Percentiles rank a stretch among this genome's conserved stretches.
Conservation (phyloP, 1,140 invertebrate genomes). For the Harlomillsia oculata region DNA sequence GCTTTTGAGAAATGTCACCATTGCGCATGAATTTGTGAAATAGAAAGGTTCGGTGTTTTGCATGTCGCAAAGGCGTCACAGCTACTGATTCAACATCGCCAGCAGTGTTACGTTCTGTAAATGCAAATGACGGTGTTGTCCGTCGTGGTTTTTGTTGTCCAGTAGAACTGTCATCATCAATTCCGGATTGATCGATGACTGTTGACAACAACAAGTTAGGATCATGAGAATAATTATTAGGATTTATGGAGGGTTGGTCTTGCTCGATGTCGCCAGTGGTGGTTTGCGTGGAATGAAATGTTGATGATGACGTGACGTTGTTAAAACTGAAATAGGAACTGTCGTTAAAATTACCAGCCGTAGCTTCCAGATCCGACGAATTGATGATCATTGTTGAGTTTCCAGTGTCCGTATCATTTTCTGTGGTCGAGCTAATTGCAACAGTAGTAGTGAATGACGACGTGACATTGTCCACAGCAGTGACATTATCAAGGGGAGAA, state of each 20-base stretch:
- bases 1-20: background rate
- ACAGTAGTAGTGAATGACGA: background rate
- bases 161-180: background rate
- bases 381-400: background rate
- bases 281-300: background rate
- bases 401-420: background rate
- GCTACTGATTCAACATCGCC: background rate
- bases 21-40: conserved; percentile 1
- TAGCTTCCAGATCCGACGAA: background rate
- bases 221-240: background rate
- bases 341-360: background rate
- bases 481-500: background rate
- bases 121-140: background rate
- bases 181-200: too few species aligned
- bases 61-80: background rate
- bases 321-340: background rate
- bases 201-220: background rate
- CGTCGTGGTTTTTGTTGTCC: background rate
- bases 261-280: too few species aligned
- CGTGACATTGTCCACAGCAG: background rate
- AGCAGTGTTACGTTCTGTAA: background rate
- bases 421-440: background rate
- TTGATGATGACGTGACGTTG: background rate
- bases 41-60: background rate
- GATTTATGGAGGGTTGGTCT: background rate